Percentiles rank a stretch among this genome's conserved stretches.
Conservation (phyloP, 1,140 invertebrate species). For the Meloidogyne exigua region DNA sequence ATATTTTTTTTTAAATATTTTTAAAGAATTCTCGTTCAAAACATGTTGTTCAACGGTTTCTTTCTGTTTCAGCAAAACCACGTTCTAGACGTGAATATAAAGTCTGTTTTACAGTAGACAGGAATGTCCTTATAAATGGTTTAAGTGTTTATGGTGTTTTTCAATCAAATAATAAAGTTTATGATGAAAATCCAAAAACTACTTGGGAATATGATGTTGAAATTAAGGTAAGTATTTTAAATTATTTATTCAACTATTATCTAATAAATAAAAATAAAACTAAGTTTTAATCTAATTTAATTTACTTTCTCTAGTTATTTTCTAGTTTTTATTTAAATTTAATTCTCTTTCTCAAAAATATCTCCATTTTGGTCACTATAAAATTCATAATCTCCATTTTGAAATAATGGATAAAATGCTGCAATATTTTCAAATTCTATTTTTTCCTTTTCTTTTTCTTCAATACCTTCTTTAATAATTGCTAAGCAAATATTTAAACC, state of each 20-base stretch:
- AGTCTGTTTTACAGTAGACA: conserved; percentile 43
- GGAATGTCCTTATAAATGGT: conserved; percentile 37
- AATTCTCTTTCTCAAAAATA: not conserved
- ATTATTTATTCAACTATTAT: not conserved
- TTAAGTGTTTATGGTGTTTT: conserved; percentile 42
- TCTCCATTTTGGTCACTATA: not conserved
- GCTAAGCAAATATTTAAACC: not conserved
- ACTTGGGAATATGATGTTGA: conserved; percentile 32
- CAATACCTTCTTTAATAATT: not conserved
- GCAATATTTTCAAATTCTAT: not conserved
- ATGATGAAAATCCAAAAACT: conserved; percentile 34
- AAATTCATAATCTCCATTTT: not conserved
- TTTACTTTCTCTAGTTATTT: no score
- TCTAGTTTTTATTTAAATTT: conserved; percentile 2
- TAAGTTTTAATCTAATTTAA: no score
- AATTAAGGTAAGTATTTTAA: conserved; percentile 37
- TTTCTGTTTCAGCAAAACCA: conserved; percentile 40
- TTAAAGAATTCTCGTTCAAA: conserved; percentile 37
- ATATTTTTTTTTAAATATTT: not conserved
- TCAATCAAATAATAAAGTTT: conserved; percentile 33
- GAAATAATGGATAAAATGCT: not conserved
- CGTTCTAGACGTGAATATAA: conserved; percentile 46
- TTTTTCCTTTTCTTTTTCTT: not conserved
- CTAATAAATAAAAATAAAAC: not conserved
- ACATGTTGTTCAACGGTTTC: conserved; percentile 41